Base-by-base conservation (phyloP, 2,797 vertebrate species). In the Muraenolepis orangiensis region DNA sequence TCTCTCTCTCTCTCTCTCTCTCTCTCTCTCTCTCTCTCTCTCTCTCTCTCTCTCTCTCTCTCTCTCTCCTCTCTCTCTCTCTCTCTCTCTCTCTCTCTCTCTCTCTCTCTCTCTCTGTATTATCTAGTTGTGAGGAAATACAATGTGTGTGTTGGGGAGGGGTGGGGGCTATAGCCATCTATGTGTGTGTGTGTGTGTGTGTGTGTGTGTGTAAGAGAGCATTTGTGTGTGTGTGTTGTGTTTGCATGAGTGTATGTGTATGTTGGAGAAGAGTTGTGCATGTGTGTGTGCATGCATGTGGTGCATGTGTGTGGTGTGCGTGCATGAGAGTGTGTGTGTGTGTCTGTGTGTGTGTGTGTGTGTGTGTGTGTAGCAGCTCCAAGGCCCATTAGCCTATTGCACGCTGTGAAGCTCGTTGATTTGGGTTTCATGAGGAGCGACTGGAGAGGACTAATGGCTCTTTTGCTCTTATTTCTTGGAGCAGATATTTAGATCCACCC, bases 21-120 rank as follows among this genome's bases (percentile, higher is more conserved):
- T 90, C 89, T 88, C 84, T 82, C 51, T 93, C 90, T 90, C 89
- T 88, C 84, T 82, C 51, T 93, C 90, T 90, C 89, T 88, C 84
- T 82, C 51, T 93, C 90, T 90, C 89, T 88, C 84, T 82, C 51
- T 93, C 90, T 90, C 89, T 88, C 84, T 82, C 51, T 93, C 90
- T 90, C 89, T 88, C 84, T 82, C n/a, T n/a, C n/a, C n/a, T n/a
- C n/a, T n/a, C n/a, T n/a, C n/a, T n/a, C n/a, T n/a, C n/a, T n/a
- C n/a, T n/a, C n/a, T n/a, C n/a, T n/a, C n/a, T n/a, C n/a, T n/a
- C n/a, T n/a, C n/a, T n/a, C n/a, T n/a, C n/a, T n/a, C n/a, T 93
- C 94, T 92, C 90, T 29, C 20, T 66, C 11, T 57, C 51, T 93
- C 90, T 90, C 89, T 88, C 84, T 82, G 87, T 84, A 90, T 91